These are phyloP conservation scores for Panopea generosa DNA, from an alignment of 2,888 invertebrate genomes.

Conservation along the genomic window DNA sequence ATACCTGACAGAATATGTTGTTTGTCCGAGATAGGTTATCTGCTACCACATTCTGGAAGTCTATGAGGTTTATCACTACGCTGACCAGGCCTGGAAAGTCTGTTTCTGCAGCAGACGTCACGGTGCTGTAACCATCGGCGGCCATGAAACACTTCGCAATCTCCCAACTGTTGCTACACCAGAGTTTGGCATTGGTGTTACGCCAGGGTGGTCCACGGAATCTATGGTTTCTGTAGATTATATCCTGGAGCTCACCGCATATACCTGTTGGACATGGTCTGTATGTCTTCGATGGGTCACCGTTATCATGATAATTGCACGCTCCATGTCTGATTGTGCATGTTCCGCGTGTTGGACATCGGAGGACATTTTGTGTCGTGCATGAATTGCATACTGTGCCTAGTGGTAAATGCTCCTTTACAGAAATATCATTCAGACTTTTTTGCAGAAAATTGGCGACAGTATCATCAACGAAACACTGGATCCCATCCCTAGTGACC, in stretches of 20 bases:
- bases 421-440: no score
- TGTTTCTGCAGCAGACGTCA: not conserved
- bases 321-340: no score
- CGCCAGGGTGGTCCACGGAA: not conserved
- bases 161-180: not conserved
- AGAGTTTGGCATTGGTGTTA: not conserved
- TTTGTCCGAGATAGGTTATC: not conserved
- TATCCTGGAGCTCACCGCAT: not conserved
- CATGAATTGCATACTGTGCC: no score
- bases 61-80: not conserved
- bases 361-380: no score
- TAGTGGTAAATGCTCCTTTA: no score
- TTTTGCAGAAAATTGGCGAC: no score
- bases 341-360: no score
- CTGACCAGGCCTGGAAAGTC: constrained; percentile 5
- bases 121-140: not conserved
- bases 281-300: no score
- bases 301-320: not conserved
- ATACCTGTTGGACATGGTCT: not conserved
- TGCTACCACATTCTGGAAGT: constrained; percentile 1
- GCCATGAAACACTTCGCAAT: constrained; percentile 12
- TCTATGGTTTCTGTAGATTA: not conserved
- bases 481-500: no score
- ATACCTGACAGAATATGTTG: constrained; percentile 8
- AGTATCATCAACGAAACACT: no score